A percentile compares a stretch with the other conserved stretches of the same genome.
phyloP scores from a whole-genome alignment of 1,140 invertebrate genomes.

The Micrasema minimum region DNA sequence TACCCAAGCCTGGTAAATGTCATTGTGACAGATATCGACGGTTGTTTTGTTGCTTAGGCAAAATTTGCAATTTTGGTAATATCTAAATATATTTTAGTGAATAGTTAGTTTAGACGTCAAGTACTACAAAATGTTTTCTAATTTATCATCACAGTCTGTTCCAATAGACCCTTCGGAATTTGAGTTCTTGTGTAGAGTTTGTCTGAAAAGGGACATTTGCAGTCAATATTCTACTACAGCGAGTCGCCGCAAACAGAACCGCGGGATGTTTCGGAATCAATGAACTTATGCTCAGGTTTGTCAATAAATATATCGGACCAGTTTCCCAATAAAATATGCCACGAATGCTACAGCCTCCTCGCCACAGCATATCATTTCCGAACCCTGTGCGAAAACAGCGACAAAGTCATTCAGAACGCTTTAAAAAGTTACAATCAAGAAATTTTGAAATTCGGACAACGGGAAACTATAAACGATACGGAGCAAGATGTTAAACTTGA shows the following conservation, averaged over 20 bases:
- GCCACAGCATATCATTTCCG: neutral
- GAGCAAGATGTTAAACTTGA: neutral
- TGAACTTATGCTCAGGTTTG: slow-evolving; percentile 4
- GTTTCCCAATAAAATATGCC: slow-evolving; percentile 5
- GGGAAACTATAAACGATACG: neutral
- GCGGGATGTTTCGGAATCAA: neutral
- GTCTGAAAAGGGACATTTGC: slow-evolving; percentile 7
- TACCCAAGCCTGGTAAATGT: no score
- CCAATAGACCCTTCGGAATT: slow-evolving; percentile 5
- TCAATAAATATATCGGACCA: neutral
- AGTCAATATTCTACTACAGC: slow-evolving; percentile 1
- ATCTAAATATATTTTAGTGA: no score
- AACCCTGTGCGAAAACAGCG: neutral
- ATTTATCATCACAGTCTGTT: no score
- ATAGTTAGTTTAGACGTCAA: no score
- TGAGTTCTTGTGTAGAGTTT: slow-evolving; percentile 4
- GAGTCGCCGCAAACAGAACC: neutral
- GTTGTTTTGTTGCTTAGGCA: no score
- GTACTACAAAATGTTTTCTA: no score
- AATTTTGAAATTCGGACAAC: neutral
- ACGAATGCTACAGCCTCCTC: neutral
- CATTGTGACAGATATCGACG: no score
- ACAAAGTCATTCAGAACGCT: neutral
- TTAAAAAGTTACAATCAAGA: neutral
- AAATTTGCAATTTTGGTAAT: no score